Conservation (phyloP, 2,888 invertebrate genomes). For the Myopa testacea region DNA sequence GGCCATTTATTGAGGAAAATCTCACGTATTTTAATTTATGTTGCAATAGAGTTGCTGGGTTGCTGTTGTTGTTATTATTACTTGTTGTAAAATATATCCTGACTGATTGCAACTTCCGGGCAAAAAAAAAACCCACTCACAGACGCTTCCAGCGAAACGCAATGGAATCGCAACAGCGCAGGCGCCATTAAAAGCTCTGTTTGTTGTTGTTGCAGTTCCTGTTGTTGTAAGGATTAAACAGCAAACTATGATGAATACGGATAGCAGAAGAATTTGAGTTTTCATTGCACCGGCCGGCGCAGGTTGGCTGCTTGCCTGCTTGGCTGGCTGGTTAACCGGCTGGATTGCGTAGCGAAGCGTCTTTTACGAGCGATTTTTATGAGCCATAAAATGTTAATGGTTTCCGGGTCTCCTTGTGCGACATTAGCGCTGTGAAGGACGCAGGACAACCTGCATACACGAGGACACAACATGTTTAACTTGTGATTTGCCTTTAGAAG, state of each 20-base stretch:
- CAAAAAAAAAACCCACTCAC: neutral
- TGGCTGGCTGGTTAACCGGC: conserved; percentile 20
- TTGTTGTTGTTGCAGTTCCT: conserved; percentile 14
- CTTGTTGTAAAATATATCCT: conserved; percentile 4
- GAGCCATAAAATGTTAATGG: conserved; percentile 25
- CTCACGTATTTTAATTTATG: too few species aligned
- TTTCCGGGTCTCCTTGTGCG: conserved; percentile 1
- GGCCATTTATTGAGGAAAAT: too few species aligned
- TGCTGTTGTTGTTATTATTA: neutral
- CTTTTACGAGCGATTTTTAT: neutral
- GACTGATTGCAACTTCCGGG: conserved; percentile 10
- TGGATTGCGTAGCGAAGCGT: neutral
- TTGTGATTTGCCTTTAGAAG: neutral
- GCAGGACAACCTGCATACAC: neutral
- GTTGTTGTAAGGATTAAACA: conserved; percentile 17
- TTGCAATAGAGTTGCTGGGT: too few species aligned
- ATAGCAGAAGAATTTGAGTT: conserved; percentile 11
- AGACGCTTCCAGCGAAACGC: neutral
- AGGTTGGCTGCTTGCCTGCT: conserved; percentile 30
- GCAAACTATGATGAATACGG: neutral
- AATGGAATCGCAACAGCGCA: conserved; percentile 25
- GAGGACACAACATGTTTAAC: neutral
- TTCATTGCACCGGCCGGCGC: conserved; percentile 45
- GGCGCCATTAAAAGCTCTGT: neutral
- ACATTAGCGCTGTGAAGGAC: neutral